A percentile compares a stretch with the other conserved stretches of the same genome.
These are phyloP conservation scores for Aplidium turbinatum DNA, from an alignment of 23 tunicate genomes.

Conservation along the genomic window DNA sequence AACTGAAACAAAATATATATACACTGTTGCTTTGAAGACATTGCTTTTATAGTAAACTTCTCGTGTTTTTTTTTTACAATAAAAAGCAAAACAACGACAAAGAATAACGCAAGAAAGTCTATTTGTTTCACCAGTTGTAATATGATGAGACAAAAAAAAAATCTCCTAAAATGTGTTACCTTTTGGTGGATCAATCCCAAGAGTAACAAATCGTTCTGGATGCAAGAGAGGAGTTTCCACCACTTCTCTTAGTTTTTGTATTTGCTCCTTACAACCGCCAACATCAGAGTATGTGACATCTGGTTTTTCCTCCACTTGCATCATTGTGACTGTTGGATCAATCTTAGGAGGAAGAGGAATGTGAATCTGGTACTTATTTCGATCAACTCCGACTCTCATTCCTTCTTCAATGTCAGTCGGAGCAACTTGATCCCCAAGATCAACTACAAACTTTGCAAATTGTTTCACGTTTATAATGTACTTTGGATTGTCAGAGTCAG, in stretches of 20 bases:
- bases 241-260: constrained; percentile 97
- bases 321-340: constrained; percentile 99
- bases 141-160: too few species aligned
- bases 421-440: constrained; percentile 98
- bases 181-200: constrained; percentile 99
- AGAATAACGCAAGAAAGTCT: too few species aligned
- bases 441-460: constrained; percentile 99
- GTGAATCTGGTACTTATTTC: constrained; percentile 98
- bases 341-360: constrained; percentile 99
- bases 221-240: constrained; percentile 98
- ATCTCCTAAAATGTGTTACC: too few species aligned
- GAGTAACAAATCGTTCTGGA: constrained; percentile 96
- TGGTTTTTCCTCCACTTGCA: constrained; percentile 99
- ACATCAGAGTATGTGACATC: constrained; percentile 99
- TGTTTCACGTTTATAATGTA: constrained; percentile 99
- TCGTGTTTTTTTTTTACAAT: too few species aligned
- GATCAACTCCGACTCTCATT: constrained; percentile 99
- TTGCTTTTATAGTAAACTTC: too few species aligned
- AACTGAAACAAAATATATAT: too few species aligned
- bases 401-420: constrained; percentile 99
- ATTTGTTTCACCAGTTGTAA: too few species aligned
- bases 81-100: too few species aligned
- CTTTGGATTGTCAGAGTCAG: constrained; percentile 95
- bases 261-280: constrained; percentile 99
- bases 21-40: too few species aligned